phyloP scores from a whole-genome alignment of 2,797 vertebrate genomes.

The Anniella stebbinsi region DNA sequence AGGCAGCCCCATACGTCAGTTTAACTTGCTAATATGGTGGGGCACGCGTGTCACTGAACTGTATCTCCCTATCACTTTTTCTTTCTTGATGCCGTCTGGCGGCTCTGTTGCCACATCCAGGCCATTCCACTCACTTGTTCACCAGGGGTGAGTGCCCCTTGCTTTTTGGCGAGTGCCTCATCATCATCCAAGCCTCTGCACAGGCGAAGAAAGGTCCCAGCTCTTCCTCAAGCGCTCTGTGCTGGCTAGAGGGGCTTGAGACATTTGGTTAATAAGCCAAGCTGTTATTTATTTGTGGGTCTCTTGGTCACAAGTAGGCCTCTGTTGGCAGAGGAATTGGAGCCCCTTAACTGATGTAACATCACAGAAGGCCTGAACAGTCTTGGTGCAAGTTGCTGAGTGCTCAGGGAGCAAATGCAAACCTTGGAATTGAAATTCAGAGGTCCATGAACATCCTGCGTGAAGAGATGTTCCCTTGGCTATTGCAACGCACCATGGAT shows the following conservation, averaged over 20 bases:
- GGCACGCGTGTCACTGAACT: no score
- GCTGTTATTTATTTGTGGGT: background rate
- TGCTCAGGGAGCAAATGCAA: background rate
- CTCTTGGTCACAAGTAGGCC: background rate
- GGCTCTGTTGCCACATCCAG: no score
- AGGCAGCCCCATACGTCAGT: no score
- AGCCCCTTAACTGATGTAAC: background rate
- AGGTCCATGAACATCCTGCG: background rate
- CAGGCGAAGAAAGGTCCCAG: background rate
- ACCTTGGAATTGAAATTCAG: background rate
- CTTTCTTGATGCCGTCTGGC: no score
- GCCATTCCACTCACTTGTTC: no score
- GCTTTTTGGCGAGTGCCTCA: no score
- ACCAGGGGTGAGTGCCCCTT: no score
- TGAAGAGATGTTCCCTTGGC: background rate
- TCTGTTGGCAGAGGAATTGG: background rate
- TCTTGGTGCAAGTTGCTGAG: background rate
- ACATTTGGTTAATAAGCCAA: background rate
- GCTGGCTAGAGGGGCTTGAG: background rate
- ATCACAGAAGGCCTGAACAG: background rate
- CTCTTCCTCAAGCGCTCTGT: background rate
- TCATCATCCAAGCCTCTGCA: background rate
- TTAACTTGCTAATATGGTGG: no score
- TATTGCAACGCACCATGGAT: background rate
- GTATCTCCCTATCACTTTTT: no score